These are phyloP conservation scores for Probosciger aterrimus DNA, from an alignment of 2,113 vertebrate species.

Conservation along the genomic window DNA sequence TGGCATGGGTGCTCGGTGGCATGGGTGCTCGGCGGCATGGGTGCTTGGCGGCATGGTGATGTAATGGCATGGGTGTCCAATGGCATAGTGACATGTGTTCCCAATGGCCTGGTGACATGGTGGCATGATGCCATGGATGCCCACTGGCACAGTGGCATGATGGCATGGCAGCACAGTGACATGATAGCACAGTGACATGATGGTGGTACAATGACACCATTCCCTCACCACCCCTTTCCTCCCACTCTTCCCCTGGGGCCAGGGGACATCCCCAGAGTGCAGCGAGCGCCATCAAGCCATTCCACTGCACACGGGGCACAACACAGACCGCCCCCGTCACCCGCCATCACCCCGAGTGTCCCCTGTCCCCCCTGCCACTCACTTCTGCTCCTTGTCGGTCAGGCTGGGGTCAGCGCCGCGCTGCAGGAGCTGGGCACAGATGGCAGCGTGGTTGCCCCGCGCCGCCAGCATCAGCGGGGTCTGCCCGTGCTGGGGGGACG, in stretches of 20 bases:
- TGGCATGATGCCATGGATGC: not conserved
- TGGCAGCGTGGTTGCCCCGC: conserved; percentile 39
- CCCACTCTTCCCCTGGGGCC: not conserved
- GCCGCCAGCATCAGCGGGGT: conserved; percentile 78
- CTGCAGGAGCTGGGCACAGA: conserved; percentile 74
- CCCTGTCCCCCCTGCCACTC: not conserved
- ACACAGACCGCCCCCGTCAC: too few relatives aligned
- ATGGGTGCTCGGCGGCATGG: not conserved
- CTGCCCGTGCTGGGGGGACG: conserved; percentile 53
- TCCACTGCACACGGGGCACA: fast-evolving
- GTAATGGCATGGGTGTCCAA: not conserved
- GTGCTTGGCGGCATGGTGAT: fast-evolving
- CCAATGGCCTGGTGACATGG: too few relatives aligned
- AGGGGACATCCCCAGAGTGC: not conserved
- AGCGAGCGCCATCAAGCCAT: not conserved
- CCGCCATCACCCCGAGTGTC: not conserved
- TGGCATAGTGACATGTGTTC: not conserved
- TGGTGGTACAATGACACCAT: fast-evolving
- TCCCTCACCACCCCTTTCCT: too few relatives aligned
- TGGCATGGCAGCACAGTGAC: not conserved
- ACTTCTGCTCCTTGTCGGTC: conserved; percentile 66
- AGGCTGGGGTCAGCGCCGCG: conserved; percentile 62
- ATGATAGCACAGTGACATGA: fast-evolving
- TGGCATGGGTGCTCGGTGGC: not conserved
- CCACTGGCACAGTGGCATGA: too few relatives aligned